Base-by-base conservation (phyloP, 2,797 vertebrate genomes). In the Microctenopoma lineatum region DNA sequence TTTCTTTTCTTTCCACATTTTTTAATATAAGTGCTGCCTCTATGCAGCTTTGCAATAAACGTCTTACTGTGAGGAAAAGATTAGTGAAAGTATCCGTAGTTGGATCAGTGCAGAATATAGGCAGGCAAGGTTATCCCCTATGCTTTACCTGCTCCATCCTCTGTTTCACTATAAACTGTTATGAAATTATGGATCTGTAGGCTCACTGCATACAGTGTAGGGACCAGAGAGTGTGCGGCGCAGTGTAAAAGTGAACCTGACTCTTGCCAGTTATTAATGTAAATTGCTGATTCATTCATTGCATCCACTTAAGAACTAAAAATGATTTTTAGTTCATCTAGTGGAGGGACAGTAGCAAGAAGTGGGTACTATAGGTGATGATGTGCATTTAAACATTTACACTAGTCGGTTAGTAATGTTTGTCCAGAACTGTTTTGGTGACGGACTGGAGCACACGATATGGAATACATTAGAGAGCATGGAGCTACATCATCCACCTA, bases 401-500 rank as follows among this genome's bases (percentile, higher is more conserved):
- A 25, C 73, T 66, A 25, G 34, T 47, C 61, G 34, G 42, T 34
- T 15, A 32, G 21, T 61, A 51, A 55, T 25, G 62, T 73, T 75
- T 75, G 26, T 61, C 72, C 10, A 0, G 45, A 34, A 61, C 29
- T 67, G 63, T 70, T 83, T 75, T 63, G 25, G 70, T 56, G 75
- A 81, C 52, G 42, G 45, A 64, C 55, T 45, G 39, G 54, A 67
- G 48, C 32, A 71, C 64, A 70, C 61, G 59, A 50, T 46, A 52
- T 39, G 41, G 63, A 75, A 80, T 67, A 73, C 57, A 77, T 66
- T 66, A 61, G 53, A 21, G 36, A 9, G 60, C 53, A 27, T 61
- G 53, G 44, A 59, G 57, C 72, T 66, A 79, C 32, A 59, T 59
- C 59, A 60, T 47, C 48, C 48, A 64, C 55, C 58, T 80, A 71